Evolutionary conservation across 37 sponge, comb jelly and placozoan species (phyloP), one percentile per base, ranked within the genome.

Genomic region (Ianthella basta): DNA sequence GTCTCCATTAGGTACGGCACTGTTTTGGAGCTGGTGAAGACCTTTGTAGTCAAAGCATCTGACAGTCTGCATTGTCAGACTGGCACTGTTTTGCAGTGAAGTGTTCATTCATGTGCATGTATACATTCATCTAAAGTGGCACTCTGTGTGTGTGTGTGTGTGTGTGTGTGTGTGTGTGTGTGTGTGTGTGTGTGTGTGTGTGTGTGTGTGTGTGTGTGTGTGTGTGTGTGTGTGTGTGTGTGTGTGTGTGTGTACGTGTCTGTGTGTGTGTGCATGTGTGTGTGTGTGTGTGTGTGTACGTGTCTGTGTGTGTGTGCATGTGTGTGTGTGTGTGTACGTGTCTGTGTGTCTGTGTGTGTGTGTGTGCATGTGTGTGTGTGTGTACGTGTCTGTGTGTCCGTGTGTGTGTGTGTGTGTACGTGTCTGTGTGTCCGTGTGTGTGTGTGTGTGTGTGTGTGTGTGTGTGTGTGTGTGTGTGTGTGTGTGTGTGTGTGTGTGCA

Each of bases 181-280:
- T 80, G 80, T 80, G 57, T 55, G 80, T 56, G 57, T 80, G 80
- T 32, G 57, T 80, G 80, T 33, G 56, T 80, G 80, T 56, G 57
- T 55, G 57, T 54, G 57, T 55, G 57, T 80, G 57, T 80, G 80
- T 55, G 57, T 80, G 80, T 80, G 30, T 80, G 70, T 68, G 70
- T 68, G 70, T 80, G 57, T 55, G 80, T 56, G 57, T 80, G 80
- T 32, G 57, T 80, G 80, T 33, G 56, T 80, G 80, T 56, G 57
- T 55, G 57, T 54, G 57, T 55, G 57, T 80, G 57, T 80, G 80
- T 55, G 57, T 80, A 59, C 55, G 30, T 80, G 70, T 68, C 27
- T 68, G 70, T 44, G 50, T 44, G 50, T 44, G 50, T 44, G 50
- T 44, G 50, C 8, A 8, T 44, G 50, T 25, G 35, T 35, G 35